Evolutionary conservation across 2,113 vertebrate species (phyloP), one percentile per base, ranked within the genome.

Genomic region (Dicrurus megarhynchus): DNA sequence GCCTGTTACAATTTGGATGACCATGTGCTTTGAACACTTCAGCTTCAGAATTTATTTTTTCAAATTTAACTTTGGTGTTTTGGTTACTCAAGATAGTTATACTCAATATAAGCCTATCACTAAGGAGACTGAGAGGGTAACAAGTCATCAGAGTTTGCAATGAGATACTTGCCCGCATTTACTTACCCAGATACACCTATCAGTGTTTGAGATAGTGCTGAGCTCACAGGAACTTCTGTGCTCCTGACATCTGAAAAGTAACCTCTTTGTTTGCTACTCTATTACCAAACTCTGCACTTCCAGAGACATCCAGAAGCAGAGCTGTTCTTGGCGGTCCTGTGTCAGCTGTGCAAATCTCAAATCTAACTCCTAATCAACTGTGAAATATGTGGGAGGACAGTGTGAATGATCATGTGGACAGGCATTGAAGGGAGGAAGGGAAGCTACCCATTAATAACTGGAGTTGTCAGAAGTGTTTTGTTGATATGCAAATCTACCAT

Each of bases 331-430:
- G 57, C 6, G 0, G 53, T 41, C 64, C 50, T 37, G 37, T 68
- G 56, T 68, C 76, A 60, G 27, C 75, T 64, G 52, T 76, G 59
- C 70, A 90, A 64, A 32, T 77, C 74, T 65, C 53, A 39, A 16
- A 64, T 64, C 70, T 80, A 77, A 57, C 63, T 84, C 80, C 55
- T 94, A 53, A 92, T 86, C 68, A 70, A 1, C 89, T 89, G 68
- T 91, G 91, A 91, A 91, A 80, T 80, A 32, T 28, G 80, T 90
- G 83, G 91, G 89, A 95, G 71, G 71, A 32, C 80, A 53, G 23
- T 64, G 63, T 86, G 89, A 90, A 80, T 86, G 91, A 92, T 95
- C 41, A 2, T 90, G 32, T 49, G 63, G 93, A 89, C 89, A 90
- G 87, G 73, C 89, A 86, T 23, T 65, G 84, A 90, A 91, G 59